Evolutionary conservation across 1,140 invertebrate species (phyloP).

Genomic region (Drosophila dunni): DNA sequence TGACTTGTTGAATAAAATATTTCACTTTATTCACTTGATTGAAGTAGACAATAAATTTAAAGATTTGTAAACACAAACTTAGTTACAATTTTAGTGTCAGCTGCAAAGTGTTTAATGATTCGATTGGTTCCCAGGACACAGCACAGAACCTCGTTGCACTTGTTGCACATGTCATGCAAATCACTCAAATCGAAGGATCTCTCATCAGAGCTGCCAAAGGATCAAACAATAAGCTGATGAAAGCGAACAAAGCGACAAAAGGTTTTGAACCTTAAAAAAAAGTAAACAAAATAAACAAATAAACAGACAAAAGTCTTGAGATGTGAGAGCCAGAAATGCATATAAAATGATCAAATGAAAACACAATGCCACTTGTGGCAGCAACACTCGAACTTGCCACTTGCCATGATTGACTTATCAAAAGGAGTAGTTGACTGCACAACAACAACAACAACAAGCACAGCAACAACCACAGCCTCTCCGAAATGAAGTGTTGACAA

Average conservation of each 20-base stretch:
- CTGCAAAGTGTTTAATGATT: constrained; percentile 23
- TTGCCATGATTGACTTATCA: constrained; percentile 82
- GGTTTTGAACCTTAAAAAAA: constrained; percentile 31
- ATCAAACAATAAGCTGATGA: constrained; percentile 56
- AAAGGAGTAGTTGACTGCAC: constrained; percentile 63
- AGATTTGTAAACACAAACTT: constrained; percentile 3
- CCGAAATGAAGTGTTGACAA: constrained; percentile 79
- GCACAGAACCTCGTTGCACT: not conserved
- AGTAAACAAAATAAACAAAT: constrained; percentile 16
- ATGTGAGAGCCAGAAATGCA: no score
- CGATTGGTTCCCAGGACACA: constrained; percentile 15
- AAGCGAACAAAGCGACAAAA: constrained; percentile 50
- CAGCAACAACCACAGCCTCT: constrained; percentile 18
- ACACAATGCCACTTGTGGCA: constrained; percentile 56
- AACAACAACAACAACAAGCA: constrained; percentile 17
- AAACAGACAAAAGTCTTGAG: not conserved
- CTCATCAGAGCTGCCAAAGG: constrained; percentile 53
- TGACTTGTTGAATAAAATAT: no score
- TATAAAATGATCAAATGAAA: no score
- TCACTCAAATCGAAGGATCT: constrained; percentile 63
- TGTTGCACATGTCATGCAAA: constrained; percentile 64
- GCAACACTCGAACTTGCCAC: constrained; percentile 77
- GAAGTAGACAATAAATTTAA: not conserved
- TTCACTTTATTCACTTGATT: no score
- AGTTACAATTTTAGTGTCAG: constrained; percentile 4